These are phyloP conservation scores for Pterophyllum scalare DNA, from an alignment of 2,113 vertebrate species.

Conservation along the genomic window DNA sequence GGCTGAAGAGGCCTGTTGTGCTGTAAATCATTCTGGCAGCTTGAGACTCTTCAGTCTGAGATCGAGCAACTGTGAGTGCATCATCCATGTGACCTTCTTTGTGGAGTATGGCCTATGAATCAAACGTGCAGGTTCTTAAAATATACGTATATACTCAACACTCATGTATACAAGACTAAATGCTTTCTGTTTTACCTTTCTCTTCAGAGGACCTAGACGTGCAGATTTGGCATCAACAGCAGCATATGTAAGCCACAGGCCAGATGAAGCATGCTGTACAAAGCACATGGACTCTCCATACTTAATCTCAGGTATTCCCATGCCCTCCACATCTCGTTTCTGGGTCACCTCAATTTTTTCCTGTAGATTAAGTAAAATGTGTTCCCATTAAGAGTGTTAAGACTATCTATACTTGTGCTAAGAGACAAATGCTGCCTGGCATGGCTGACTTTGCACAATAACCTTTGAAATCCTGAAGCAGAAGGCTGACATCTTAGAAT, in stretches of 20 bases:
- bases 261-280: slow-evolving; percentile 86
- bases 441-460: not conserved
- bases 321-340: slow-evolving; percentile 93
- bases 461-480: slow-evolving; percentile 94
- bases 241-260: slow-evolving; percentile 93
- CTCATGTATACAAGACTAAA: not conserved
- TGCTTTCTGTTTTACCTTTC: slow-evolving; percentile 81
- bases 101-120: slow-evolving; percentile 88
- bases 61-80: slow-evolving; percentile 88
- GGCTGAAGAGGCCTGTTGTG: slow-evolving; percentile 89
- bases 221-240: slow-evolving; percentile 90
- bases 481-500: slow-evolving; percentile 89
- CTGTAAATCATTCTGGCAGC: slow-evolving; percentile 92
- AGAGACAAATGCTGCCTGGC: not conserved
- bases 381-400: not conserved
- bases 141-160: not conserved
- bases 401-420: not conserved
- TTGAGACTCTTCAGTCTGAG: slow-evolving; percentile 91
- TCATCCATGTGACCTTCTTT: slow-evolving; percentile 96
- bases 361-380: slow-evolving; percentile 67
- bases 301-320: slow-evolving; percentile 92
- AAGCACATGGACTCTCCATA: slow-evolving; percentile 95
- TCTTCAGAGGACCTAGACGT: slow-evolving; percentile 88
- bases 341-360: slow-evolving; percentile 89
- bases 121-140: slow-evolving; percentile 9